Percentiles rank a stretch among this genome's conserved stretches.
Conservation (phyloP, 2,888 invertebrate genomes). For the Noctua janthe region DNA sequence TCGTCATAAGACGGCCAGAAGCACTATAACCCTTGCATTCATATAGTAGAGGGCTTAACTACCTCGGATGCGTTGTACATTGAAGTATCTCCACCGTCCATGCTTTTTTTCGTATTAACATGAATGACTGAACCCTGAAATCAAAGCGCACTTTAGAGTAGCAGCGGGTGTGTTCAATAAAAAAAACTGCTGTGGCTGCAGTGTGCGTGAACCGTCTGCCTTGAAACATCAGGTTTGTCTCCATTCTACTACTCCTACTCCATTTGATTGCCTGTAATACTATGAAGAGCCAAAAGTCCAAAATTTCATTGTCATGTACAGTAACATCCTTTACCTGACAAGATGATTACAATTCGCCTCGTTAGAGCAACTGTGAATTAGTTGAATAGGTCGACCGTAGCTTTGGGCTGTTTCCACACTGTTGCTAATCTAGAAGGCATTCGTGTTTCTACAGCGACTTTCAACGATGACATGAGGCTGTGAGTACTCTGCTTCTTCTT, state of each 20-base stretch:
- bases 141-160: not conserved
- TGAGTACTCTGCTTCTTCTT: not conserved
- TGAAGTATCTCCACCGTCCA: too few species aligned
- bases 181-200: not conserved
- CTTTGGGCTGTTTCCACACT: not conserved
- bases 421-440: not conserved
- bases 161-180: not conserved
- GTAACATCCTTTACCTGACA: slow-evolving; percentile 18
- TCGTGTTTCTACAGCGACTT: not conserved
- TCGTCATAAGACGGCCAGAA: too few species aligned
- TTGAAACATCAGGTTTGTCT: not conserved
- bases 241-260: not conserved
- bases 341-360: slow-evolving; percentile 26
- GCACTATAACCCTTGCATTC: too few species aligned
- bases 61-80: too few species aligned
- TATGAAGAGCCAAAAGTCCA: not conserved
- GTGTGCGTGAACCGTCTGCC: not conserved
- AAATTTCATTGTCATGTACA: slow-evolving; percentile 18
- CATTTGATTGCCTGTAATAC: not conserved
- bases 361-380: slow-evolving; percentile 20
- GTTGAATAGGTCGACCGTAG: slow-evolving; percentile 9
- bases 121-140: too few species aligned
- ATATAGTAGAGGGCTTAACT: too few species aligned
- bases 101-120: too few species aligned
- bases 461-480: not conserved